phyloP scores from a whole-genome alignment of 2,797 vertebrate genomes.

The Lagorchestes hirsutus region DNA sequence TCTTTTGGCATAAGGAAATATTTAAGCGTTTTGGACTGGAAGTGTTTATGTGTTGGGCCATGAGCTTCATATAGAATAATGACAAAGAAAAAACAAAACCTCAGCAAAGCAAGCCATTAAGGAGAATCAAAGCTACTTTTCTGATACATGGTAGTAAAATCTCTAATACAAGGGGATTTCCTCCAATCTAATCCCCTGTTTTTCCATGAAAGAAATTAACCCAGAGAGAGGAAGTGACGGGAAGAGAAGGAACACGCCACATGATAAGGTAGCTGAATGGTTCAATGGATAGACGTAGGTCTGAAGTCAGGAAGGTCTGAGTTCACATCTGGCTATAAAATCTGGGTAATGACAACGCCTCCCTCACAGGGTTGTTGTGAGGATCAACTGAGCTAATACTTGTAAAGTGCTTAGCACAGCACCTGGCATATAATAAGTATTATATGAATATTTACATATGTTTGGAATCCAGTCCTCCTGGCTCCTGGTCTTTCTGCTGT shows the following conservation, averaged over 20 bases:
- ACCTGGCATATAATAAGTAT: not conserved
- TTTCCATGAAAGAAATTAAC: not conserved
- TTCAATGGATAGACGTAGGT: not conserved
- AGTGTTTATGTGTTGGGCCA: not conserved
- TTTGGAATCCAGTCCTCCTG: not conserved
- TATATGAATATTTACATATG: not conserved
- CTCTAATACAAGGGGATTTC: not conserved
- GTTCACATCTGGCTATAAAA: not conserved
- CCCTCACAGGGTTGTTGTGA: not conserved
- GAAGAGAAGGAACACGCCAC: not conserved
- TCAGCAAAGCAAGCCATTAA: not conserved
- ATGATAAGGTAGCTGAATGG: not conserved
- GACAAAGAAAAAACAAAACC: not conserved
- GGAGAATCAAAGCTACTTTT: not conserved
- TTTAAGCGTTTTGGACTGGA: not conserved
- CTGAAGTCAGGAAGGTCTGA: not conserved
- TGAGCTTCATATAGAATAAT: not conserved
- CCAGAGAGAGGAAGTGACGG: not conserved
- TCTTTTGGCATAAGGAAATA: not conserved
- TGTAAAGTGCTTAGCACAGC: not conserved
- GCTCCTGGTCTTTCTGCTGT: not conserved
- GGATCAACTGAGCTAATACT: not conserved
- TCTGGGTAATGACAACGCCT: not conserved
- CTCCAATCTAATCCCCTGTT: not conserved
- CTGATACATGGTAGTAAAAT: not conserved